Conservation (phyloP, 2,888 invertebrate genomes). For the Melipona bicolor region DNA sequence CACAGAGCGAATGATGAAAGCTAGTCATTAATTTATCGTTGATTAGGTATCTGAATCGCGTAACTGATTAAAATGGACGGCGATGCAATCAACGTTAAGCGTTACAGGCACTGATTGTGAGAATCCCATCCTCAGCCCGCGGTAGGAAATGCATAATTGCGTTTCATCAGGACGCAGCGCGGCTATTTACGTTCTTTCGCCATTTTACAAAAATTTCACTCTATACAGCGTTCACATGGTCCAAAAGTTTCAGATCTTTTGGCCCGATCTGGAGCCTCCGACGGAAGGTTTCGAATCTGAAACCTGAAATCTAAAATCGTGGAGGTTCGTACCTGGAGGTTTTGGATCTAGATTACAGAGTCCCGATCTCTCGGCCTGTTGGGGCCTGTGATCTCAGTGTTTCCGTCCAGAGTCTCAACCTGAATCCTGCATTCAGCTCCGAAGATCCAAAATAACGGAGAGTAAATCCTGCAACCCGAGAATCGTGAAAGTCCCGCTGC, state of each 20-base stretch:
- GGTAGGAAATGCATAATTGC: not conserved
- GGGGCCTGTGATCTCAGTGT: not conserved
- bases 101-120: too few relatives aligned
- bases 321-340: not conserved
- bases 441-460: not conserved
- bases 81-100: not conserved
- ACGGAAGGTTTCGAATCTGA: not conserved
- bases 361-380: not conserved
- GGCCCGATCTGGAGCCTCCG: not conserved
- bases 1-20: not conserved
- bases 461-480: not conserved
- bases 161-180: not conserved
- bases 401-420: not conserved
- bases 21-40: not conserved
- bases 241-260: not conserved
- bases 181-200: too few relatives aligned
- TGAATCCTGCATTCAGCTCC: not conserved
- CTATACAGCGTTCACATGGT: too few relatives aligned
- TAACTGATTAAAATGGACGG: slow-evolving; percentile 2
- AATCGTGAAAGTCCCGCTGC: not conserved
- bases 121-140: not conserved
- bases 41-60: slow-evolving; percentile 1
- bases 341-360: not conserved
- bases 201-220: too few relatives aligned
- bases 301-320: not conserved